Conservation (phyloP, 2,113 vertebrate species). For the Triplophysa rosa region DNA sequence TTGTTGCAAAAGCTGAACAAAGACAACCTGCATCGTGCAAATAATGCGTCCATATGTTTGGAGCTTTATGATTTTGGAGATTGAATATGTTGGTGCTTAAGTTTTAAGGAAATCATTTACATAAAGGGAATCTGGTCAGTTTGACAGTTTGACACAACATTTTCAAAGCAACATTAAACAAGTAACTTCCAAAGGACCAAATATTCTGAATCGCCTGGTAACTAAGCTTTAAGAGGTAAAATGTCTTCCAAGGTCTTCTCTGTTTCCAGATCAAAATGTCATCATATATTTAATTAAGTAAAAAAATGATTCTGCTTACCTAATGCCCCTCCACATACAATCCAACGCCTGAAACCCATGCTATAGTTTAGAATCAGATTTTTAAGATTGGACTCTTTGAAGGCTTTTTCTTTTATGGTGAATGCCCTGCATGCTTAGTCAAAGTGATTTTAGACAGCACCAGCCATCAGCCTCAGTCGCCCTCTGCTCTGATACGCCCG, state of each 20-base stretch:
- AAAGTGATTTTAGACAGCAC: not conserved
- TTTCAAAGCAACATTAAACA: not conserved
- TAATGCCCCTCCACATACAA: slow-evolving; percentile 73
- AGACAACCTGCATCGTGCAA: slow-evolving; percentile 27
- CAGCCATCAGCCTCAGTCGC: slow-evolving; percentile 5
- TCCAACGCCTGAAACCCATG: slow-evolving; percentile 77
- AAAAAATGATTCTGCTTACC: slow-evolving; percentile 66
- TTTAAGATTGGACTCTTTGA: not conserved
- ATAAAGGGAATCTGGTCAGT: not conserved
- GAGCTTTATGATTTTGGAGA: not conserved
- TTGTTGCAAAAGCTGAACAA: not conserved
- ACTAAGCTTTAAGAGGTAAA: not conserved
- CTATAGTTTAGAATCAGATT: slow-evolving; percentile 33
- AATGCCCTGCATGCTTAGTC: not conserved
- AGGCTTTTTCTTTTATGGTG: not conserved
- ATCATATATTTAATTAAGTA: not conserved
- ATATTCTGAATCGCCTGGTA: not conserved
- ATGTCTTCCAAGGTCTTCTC: not conserved
- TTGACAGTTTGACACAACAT: not conserved
- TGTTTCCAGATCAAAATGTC: not conserved
- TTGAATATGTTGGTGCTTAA: not conserved
- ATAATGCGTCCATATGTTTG: slow-evolving; percentile 56
- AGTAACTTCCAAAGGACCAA: not conserved
- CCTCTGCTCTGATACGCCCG: slow-evolving; percentile 44
- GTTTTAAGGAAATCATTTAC: not conserved